Evolutionary conservation across 2,888 invertebrate genomes (phyloP).

Genomic region (Imbricaverruca yamaguchii): DNA sequence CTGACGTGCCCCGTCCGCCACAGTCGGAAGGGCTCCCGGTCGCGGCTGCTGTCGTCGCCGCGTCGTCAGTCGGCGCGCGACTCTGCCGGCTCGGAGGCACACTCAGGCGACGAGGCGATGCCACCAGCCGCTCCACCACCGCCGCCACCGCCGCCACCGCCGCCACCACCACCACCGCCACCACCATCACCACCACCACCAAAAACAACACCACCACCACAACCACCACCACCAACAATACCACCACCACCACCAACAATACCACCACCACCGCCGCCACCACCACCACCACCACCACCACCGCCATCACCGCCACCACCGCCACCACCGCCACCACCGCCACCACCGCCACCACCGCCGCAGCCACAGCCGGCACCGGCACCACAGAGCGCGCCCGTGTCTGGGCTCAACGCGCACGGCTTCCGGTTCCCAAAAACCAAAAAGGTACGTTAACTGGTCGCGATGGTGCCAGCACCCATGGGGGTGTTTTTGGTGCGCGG

Average conservation of each 20-base stretch:
- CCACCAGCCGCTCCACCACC: neutral
- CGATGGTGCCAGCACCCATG: neutral
- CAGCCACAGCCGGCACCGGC: slow-evolving; percentile 28
- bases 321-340: slow-evolving; percentile 32
- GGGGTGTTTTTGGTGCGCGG: too few relatives aligned
- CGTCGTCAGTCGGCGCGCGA: slow-evolving; percentile 59
- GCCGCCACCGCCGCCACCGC: slow-evolving; percentile 31
- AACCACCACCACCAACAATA: slow-evolving; percentile 32
- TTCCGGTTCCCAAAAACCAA: slow-evolving; percentile 91
- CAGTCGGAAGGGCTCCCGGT: neutral
- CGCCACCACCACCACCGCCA: slow-evolving; percentile 24
- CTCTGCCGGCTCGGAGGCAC: slow-evolving; percentile 65
- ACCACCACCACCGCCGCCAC: slow-evolving; percentile 51
- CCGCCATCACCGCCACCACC: slow-evolving; percentile 31
- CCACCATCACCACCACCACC: slow-evolving; percentile 33
- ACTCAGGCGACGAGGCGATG: slow-evolving; percentile 61
- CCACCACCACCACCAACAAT: slow-evolving; percentile 32
- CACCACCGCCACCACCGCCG: slow-evolving; percentile 51
- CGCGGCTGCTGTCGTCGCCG: slow-evolving; percentile 50
- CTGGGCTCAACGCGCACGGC: slow-evolving; percentile 58
- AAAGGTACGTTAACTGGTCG: slow-evolving; percentile 48
- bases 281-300: slow-evolving; percentile 30
- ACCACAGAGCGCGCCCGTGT: slow-evolving; percentile 30
- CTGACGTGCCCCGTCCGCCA: too few relatives aligned
- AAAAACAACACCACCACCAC: slow-evolving; percentile 17